Evolutionary conservation across 2,113 vertebrate species (phyloP), one percentile per base, ranked within the genome.

Genomic region (Polyodon spathula): DNA sequence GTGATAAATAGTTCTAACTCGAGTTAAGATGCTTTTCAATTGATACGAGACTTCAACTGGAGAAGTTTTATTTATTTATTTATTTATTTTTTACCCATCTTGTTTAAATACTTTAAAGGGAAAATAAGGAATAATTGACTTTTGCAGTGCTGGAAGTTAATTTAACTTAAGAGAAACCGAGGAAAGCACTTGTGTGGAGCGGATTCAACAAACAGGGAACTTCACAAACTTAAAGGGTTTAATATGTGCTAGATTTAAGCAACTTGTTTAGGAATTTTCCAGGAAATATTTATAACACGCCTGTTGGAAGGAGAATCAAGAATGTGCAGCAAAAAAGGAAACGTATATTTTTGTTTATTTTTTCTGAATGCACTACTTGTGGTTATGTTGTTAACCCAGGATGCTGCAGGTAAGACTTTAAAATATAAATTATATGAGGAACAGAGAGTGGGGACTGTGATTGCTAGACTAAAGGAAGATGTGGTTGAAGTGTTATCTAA

Each of bases 351-450:
- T 54, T 73, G 15, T 54, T 76, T n/a, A 2, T 71, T 39, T 64
- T 77, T 82, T 50, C 44, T 73, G 12, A 59, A 63, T 27, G 27
- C 27, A 66, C 65, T 82, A 1, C 55, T 88, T 67, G 69, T 93
- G 51, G 4, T 78, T 54, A 1, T 78, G 38, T 12, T 78, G 60
- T 63, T 83, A 40, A 41, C 70, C 66, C 78, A 68, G 43, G 56
- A 58, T 42, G 81, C 64, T 12, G 59, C 74, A 59, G 83, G 87
- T 51, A 95, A 88, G 81, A 95, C 92, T 77, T 68, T 97, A 68
- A 94, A 90, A 78, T 98, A 98, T 71, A 87, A 90, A 83, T 93
- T 98, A 77, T 92, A 94, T 37, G 95, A 98, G 82, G 96, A 98
- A 76, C 94, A 98, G 80, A 86, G 83, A 74, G 88, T 94, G 14